Percentiles rank a stretch among this genome's conserved stretches.
phyloP scores from a whole-genome alignment of 2,888 invertebrate species.

The Oscheius sp. region DNA sequence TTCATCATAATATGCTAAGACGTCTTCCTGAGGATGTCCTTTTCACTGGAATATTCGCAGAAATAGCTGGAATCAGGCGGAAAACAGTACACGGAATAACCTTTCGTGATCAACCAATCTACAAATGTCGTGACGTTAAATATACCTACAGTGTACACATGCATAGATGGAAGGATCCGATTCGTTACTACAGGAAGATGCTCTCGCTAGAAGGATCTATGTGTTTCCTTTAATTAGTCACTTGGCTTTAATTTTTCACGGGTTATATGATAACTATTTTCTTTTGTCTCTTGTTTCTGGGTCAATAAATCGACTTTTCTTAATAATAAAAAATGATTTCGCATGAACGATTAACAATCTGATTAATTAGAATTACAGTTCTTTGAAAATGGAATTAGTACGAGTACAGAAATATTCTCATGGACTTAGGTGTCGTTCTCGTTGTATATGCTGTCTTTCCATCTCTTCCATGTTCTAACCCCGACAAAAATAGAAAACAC shows the following conservation, averaged over 20 bases:
- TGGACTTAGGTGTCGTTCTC: too few relatives aligned
- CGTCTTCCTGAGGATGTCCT: constrained; percentile 52
- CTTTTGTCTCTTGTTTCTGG: too few relatives aligned
- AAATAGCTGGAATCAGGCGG: constrained; percentile 36
- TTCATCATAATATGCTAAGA: constrained; percentile 19
- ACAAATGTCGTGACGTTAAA: constrained; percentile 36
- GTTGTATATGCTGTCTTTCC: too few relatives aligned
- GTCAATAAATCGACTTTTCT: too few relatives aligned
- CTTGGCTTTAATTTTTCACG: not conserved
- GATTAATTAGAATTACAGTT: too few relatives aligned
- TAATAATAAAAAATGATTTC: too few relatives aligned
- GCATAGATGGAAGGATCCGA: constrained; percentile 37
- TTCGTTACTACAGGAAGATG: constrained; percentile 35
- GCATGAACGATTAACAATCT: too few relatives aligned
- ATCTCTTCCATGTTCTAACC: too few relatives aligned
- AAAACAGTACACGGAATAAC: constrained; percentile 42
- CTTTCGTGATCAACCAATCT: constrained; percentile 47
- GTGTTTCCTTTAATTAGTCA: constrained; percentile 15
- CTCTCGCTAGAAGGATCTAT: constrained; percentile 35
- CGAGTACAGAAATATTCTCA: too few relatives aligned
- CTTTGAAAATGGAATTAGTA: too few relatives aligned
- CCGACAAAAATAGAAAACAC: too few relatives aligned
- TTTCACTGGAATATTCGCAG: constrained; percentile 49
- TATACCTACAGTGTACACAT: constrained; percentile 45
- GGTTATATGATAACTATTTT: too few relatives aligned